Conservation (phyloP, 2,797 vertebrate species). For the Periophthalmus magnuspinnatus region DNA sequence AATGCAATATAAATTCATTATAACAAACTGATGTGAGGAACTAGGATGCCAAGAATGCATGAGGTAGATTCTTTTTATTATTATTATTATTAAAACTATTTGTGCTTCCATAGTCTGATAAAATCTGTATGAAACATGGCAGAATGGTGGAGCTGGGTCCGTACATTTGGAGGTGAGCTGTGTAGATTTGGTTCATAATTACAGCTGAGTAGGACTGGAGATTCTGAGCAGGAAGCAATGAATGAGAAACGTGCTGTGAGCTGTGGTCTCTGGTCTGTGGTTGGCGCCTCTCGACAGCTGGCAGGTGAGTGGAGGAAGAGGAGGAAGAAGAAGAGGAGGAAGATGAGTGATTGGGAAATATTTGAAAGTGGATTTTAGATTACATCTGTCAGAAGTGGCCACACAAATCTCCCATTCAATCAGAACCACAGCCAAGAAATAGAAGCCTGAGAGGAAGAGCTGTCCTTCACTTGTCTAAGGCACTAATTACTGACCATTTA, state of each 20-base stretch:
- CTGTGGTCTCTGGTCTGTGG: not conserved
- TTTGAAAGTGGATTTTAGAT: conserved; percentile 8
- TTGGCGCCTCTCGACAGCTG: conserved; percentile 12
- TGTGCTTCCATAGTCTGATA: too few species aligned
- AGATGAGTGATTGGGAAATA: not conserved
- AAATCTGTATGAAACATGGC: too few species aligned
- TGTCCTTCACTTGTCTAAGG: too few species aligned
- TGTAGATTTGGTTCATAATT: not conserved
- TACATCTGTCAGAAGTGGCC: not conserved
- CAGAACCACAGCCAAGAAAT: not conserved
- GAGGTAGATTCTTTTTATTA: too few species aligned
- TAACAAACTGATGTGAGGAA: too few species aligned
- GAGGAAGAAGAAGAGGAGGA: not conserved
- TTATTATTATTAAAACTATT: too few species aligned
- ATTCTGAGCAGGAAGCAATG: not conserved
- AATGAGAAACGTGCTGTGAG: not conserved
- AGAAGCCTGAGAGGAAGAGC: not conserved
- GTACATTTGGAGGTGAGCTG: not conserved
- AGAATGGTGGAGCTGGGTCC: too few species aligned
- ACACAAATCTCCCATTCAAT: not conserved
- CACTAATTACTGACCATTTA: too few species aligned
- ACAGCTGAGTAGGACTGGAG: not conserved
- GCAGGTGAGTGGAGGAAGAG: conserved; percentile 1
- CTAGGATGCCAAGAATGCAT: too few species aligned
- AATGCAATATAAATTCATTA: too few species aligned